Base-by-base conservation (phyloP, 1,140 invertebrate genomes). In the Helicorthomorpha holstii region DNA sequence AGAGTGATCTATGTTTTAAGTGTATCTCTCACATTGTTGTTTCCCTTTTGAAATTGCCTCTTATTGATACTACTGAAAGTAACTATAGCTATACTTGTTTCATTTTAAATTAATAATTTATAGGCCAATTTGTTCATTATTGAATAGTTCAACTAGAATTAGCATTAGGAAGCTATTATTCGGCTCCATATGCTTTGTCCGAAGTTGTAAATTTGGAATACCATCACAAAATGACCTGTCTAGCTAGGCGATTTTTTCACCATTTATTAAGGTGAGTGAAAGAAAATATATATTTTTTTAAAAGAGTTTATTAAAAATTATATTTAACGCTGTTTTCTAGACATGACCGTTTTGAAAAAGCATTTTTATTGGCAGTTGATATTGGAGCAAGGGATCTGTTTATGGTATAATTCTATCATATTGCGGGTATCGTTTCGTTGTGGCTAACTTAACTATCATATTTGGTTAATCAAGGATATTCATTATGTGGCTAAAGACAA, bases 341-440 rank as follows among this genome's bases (percentile, higher is more conserved):
- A 54, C 79, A 83, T 61, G 76, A 79, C 51, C 70, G 83, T 47
- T 81, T 85, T 64, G 84, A 89, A 61, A 89, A 87, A 62, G 85
- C 87, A 10, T 84, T 88, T 60, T 75, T 85, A 52, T 67, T 92
- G 46, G 86, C 84, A 16, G 82, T 89, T 58, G 85, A 91, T 64
- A 73, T 92, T 46, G 66, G 64, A 43, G 60, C 64, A 10, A 59
- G 60, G 49, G 66, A 69, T 56, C 57, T 69, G 3, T 69, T 68
- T 54, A 66, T 66, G 66, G 66, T 67, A 58, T 56, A 58, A 43
- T 42, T 41, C 19, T 14, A 25, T 38, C 2, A 12, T 16, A 44
- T 0, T 41, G 41, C 2, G n/a, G n/a, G n/a, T n/a, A n/a, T n/a
- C n/a, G n/a, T n/a, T n/a, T n/a, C n/a, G n/a, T n/a, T n/a, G n/a